Conservation (phyloP, 1,140 invertebrate species). For the Lepidostoma basale region DNA sequence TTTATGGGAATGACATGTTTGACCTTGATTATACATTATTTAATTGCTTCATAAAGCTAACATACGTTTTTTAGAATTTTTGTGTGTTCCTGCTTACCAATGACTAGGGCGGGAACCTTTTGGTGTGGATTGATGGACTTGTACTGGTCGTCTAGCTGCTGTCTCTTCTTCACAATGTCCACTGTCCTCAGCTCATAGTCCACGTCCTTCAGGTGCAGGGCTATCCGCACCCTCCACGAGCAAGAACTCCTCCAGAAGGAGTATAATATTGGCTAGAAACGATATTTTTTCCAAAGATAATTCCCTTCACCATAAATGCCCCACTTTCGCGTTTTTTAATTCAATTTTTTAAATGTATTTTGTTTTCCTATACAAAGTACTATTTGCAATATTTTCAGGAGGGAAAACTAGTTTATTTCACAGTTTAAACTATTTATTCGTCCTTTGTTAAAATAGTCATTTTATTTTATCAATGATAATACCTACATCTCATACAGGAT, state of each 20-base stretch:
- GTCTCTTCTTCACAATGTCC: slow-evolving; percentile 52
- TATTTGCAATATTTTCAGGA: too few species aligned
- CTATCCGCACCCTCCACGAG: slow-evolving; percentile 56
- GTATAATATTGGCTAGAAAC: slow-evolving; percentile 51
- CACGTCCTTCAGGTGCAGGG: slow-evolving; percentile 51
- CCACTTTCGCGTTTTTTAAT: too few species aligned
- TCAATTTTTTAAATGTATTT: too few species aligned
- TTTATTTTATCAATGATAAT: too few species aligned
- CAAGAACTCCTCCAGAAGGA: slow-evolving; percentile 57
- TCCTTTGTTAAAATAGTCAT: too few species aligned
- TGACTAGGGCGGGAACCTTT: slow-evolving; percentile 55
- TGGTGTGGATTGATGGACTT: slow-evolving; percentile 55
- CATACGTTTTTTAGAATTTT: neutral
- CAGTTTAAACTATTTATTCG: too few species aligned
- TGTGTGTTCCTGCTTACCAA: slow-evolving; percentile 49
- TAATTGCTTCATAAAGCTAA: neutral
- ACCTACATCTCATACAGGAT: too few species aligned
- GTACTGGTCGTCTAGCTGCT: slow-evolving; percentile 51
- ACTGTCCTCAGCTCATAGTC: slow-evolving; percentile 51
- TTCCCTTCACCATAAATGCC: too few species aligned
- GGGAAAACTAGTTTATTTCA: too few species aligned
- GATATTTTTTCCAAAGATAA: too few species aligned
- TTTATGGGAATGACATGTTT: too few species aligned
- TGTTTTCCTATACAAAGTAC: too few species aligned
- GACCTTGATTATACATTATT: neutral